A percentile compares a stretch with the other conserved stretches of the same genome.
Evolutionary conservation across 1,140 invertebrate species (phyloP).

Genomic region (Cepaea nemoralis): DNA sequence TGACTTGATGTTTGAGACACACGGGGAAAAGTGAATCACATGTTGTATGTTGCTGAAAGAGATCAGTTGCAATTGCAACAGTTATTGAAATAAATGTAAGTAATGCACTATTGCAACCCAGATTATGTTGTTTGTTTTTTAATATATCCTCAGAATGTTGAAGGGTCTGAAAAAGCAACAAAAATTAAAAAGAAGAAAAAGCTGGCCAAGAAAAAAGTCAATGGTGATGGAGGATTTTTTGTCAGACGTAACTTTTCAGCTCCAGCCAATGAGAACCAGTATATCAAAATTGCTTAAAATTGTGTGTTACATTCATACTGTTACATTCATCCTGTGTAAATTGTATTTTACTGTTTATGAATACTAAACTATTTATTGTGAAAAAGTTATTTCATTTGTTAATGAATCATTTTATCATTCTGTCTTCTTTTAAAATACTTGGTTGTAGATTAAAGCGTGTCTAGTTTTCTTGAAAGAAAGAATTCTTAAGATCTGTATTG

Average conservation of each 20-base stretch:
- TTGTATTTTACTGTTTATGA: too few relatives aligned
- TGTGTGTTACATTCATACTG: constrained; percentile 50
- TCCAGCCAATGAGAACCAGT: constrained; percentile 42
- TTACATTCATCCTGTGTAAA: not conserved
- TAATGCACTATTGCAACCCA: too few relatives aligned
- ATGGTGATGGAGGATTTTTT: constrained; percentile 60
- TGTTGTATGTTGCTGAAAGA: too few relatives aligned
- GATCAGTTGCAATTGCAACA: too few relatives aligned
- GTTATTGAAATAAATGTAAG: too few relatives aligned
- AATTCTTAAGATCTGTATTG: too few relatives aligned
- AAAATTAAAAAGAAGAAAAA: constrained; percentile 40
- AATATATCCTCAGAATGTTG: constrained; percentile 32
- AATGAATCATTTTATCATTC: not conserved
- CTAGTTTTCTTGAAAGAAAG: too few relatives aligned
- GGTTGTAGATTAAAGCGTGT: too few relatives aligned
- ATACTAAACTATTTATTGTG: not conserved
- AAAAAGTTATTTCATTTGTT: not conserved
- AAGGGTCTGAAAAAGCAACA: constrained; percentile 49
- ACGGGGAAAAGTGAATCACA: too few relatives aligned
- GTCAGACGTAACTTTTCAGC: constrained; percentile 56
- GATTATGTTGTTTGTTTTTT: too few relatives aligned
- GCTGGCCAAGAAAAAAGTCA: constrained; percentile 54
- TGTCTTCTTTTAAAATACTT: too few relatives aligned
- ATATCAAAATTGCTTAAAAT: constrained; percentile 20
- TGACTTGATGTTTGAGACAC: too few relatives aligned